These are phyloP conservation scores for Sepiola atlantica DNA, from an alignment of 2,888 invertebrate genomes.

Conservation along the genomic window DNA sequence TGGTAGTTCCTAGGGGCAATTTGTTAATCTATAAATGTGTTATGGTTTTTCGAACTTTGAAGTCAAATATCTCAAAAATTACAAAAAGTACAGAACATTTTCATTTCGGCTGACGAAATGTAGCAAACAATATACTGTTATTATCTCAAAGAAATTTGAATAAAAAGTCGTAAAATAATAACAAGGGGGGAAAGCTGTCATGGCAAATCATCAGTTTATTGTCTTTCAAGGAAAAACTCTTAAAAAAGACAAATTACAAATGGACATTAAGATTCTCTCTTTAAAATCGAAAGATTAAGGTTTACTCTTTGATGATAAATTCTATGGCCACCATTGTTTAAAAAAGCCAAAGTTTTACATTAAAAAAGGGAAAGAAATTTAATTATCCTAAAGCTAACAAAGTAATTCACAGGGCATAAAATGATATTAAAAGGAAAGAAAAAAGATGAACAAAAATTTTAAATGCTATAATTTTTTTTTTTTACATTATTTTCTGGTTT, in stretches of 20 bases:
- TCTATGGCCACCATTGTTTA: neutral
- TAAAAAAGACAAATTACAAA: neutral
- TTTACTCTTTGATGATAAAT: neutral
- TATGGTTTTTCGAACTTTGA: too few relatives aligned
- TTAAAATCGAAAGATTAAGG: neutral
- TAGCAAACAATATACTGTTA: neutral
- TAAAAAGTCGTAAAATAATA: neutral
- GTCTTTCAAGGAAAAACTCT: neutral
- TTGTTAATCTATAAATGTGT: too few relatives aligned
- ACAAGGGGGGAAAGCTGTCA: neutral
- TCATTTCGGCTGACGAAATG: neutral
- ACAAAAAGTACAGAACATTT: too few relatives aligned
- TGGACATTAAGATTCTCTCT: neutral
- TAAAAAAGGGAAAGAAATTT: neutral
- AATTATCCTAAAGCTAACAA: neutral
- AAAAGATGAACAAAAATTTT: neutral
- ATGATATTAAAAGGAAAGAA: neutral
- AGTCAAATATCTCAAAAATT: too few relatives aligned
- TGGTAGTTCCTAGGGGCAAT: too few relatives aligned
- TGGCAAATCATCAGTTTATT: neutral
- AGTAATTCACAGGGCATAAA: neutral
- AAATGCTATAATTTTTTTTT: neutral
- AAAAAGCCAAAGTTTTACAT: neutral
- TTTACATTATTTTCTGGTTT: neutral
- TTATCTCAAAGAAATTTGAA: neutral